Percentiles rank a stretch among this genome's conserved stretches.
These are phyloP conservation scores for Hippopotamyrus pictus DNA, from an alignment of 2,797 vertebrate species.

Conservation along the genomic window DNA sequence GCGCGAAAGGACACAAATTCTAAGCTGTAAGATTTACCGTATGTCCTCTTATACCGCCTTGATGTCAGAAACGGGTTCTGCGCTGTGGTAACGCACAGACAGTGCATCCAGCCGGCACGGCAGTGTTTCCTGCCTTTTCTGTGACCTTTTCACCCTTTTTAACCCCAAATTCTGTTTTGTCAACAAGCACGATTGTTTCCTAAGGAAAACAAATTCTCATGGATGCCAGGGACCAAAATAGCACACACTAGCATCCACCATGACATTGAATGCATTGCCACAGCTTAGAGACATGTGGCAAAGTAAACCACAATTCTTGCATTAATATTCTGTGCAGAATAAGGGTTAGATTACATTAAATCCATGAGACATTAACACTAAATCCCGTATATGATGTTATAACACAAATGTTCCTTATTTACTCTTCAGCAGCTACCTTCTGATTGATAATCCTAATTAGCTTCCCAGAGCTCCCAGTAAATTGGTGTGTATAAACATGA, in stretches of 20 bases:
- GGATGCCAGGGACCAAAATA: not conserved
- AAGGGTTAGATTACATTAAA: not conserved
- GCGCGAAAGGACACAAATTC: not conserved
- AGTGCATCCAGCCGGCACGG: not conserved
- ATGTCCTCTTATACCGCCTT: not conserved
- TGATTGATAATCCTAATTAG: not conserved
- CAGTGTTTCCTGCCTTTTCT: not conserved
- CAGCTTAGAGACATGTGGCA: not conserved
- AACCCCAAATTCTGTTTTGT: not conserved
- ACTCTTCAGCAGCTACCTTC: not conserved
- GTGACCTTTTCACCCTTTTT: not conserved
- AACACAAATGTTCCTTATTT: not conserved
- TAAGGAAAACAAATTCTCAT: not conserved
- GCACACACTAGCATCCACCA: not conserved
- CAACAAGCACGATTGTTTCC: not conserved
- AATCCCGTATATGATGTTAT: not conserved
- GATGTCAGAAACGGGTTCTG: not conserved
- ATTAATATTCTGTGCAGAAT: not conserved
- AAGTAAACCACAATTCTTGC: not conserved
- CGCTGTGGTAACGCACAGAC: not conserved
- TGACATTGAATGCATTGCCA: not conserved
- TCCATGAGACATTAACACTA: not conserved
- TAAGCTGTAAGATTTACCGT: not conserved
- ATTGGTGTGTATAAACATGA: not conserved
- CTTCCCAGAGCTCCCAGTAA: not conserved